Base-by-base conservation (phyloP, 2,888 invertebrate species). In the Ophion ventricosus region DNA sequence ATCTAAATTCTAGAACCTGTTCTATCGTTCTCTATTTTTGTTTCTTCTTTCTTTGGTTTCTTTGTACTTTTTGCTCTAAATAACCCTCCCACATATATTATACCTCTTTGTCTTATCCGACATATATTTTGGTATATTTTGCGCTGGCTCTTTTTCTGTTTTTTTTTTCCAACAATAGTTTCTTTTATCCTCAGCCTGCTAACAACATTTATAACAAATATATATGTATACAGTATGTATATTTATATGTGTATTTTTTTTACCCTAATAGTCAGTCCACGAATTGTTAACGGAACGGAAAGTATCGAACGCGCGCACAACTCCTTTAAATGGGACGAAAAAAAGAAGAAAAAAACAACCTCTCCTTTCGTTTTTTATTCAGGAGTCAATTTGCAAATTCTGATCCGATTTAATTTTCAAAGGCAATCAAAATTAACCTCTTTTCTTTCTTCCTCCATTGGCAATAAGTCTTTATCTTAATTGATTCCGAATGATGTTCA, bases 51-150 rank as follows among this genome's bases (percentile, higher is more conserved):
- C n/a, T 49, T 1, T 4, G 49, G 49, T 49, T 49, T 49, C 80
- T 90, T 89, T 89, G 90, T 89, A 90, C 89, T 90, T 85, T 90
- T 88, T 86, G 80, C 85, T 89, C 69, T 75, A 83, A 49, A 43
- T 54, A 77, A 78, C 35, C 35, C 26, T 56, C 43, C 49, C 25
- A 74, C n/a, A 26, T 70, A 70, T 10, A 54, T 70, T 70, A 25
- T 67, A 25, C 49, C 43, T 49, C 17, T 17, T 43, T 8, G 25
- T 14, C 17, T 49, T 2, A 14, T 14, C 49, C 17, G 17, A 49
- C 49, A 17, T 49, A 49, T 49, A 49, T 49, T 49, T 14, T 17
- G 17, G 49, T 49, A 49, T 49, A 49, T 49, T 49, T 14, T 17
- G 17, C 17, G 49, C 49, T 23, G 8, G 10, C 23, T 20, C 7